Evolutionary conservation across 1,140 invertebrate genomes (phyloP), one percentile per base, ranked within the genome.

Genomic region (Liolophura sinensis): DNA sequence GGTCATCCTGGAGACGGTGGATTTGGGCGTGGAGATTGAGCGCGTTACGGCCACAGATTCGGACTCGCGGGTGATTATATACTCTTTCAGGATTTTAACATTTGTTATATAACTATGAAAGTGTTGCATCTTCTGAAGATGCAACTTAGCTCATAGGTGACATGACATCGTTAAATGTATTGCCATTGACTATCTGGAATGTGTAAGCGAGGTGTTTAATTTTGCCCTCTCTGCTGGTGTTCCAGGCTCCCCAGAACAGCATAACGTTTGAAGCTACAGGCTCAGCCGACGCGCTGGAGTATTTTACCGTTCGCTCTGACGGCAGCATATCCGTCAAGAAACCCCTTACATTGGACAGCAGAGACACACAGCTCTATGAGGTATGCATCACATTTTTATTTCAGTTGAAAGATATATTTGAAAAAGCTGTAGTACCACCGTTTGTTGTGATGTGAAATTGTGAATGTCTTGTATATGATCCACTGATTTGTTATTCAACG

Each of bases 191-290:
- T 48, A n/a, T n/a, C n/a, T n/a, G n/a, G n/a, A n/a, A n/a, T n/a
- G n/a, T n/a, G n/a, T n/a, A n/a, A n/a, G n/a, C n/a, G n/a, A n/a
- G n/a, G n/a, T n/a, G n/a, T n/a, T n/a, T n/a, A n/a, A n/a, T n/a
- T n/a, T n/a, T n/a, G n/a, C n/a, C n/a, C n/a, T n/a, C n/a, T n/a
- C n/a, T n/a, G n/a, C 14, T 31, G 31, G 22, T 58, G 24, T 68
- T 69, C 14, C 68, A 79, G 77, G 31, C 49, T 40, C 77, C 77
- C 56, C 75, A 79, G 54, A 78, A 78, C 40, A 66, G 24, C 1
- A 55, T 76, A 15, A 31, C 69, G 0, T 79, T 72, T 50, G 31
- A 50, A 15, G 40, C 77, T 27, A 64, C 62, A 18, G 54, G 65
- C 52, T 48, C 61, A 20, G n/a, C 68, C 11, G 63, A 67, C 27